phyloP scores from a whole-genome alignment of 2,797 vertebrate genomes.

The Diplodus puntazzo region DNA sequence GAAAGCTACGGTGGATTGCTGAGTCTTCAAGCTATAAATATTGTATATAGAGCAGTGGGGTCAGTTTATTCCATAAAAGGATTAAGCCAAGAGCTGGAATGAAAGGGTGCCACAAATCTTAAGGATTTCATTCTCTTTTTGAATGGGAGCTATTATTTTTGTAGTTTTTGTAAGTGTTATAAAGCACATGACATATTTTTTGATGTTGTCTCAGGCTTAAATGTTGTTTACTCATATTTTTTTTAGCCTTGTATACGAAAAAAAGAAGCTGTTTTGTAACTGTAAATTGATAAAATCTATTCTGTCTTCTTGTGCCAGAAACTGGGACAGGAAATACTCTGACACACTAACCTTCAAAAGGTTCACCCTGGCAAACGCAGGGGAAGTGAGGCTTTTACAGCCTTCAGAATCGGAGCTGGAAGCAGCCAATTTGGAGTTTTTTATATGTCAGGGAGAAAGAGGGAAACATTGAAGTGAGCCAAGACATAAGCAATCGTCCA shows the following conservation, averaged over 20 bases:
- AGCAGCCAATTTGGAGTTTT: constrained; percentile 73
- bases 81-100: constrained; percentile 63
- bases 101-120: constrained; percentile 57
- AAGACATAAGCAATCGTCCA: constrained; percentile 76
- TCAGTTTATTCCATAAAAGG: constrained; percentile 60
- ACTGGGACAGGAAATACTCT: constrained; percentile 69
- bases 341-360: constrained; percentile 77
- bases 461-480: constrained; percentile 75
- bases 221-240: constrained; percentile 67
- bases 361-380: constrained; percentile 67
- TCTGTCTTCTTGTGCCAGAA: constrained; percentile 58
- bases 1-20: constrained; percentile 59
- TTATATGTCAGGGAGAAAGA: constrained; percentile 72
- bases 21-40: constrained; percentile 64
- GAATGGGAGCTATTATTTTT: constrained; percentile 73
- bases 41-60: constrained; percentile 64
- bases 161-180: constrained; percentile 72
- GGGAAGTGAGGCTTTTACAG: constrained; percentile 71
- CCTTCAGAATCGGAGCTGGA: constrained; percentile 64
- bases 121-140: constrained; percentile 73
- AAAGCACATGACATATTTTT: constrained; percentile 72
- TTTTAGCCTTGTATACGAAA: constrained; percentile 66
- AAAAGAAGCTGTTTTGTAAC: constrained; percentile 60
- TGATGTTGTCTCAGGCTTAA: constrained; percentile 79
- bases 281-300: constrained; percentile 56